Conservation (phyloP, 2,797 vertebrate genomes). For the Sebastes steindachneri region DNA sequence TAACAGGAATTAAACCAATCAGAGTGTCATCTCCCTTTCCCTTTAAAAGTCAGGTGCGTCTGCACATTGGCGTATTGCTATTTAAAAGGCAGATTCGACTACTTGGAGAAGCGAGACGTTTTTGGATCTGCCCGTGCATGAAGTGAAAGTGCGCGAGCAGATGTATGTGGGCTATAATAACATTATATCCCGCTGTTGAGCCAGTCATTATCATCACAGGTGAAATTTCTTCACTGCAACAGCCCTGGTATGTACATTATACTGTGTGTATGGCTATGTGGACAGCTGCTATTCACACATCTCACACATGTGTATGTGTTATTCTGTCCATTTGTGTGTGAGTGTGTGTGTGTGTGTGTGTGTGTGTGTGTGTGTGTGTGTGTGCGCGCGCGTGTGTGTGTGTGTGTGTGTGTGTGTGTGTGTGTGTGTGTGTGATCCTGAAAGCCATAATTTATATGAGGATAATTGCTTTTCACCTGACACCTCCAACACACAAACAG, state of each 20-base stretch:
- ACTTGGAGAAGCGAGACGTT: no score
- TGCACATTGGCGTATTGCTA: no score
- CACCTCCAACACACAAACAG: conserved; percentile 33
- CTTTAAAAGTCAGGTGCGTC: no score
- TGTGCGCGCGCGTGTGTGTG: background rate
- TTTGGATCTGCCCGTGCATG: no score
- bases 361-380: background rate
- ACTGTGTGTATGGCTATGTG: background rate
- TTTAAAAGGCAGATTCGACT: no score
- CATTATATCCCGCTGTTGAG: no score
- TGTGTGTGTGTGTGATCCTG: background rate
- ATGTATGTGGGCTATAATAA: no score
- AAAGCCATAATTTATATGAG: conserved; percentile 31
- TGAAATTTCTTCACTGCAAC: no score
- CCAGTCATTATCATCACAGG: no score
- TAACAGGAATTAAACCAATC: no score
- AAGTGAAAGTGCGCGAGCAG: no score
- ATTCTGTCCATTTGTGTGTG: background rate
- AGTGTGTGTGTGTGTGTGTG: background rate
- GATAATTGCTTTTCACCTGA: conserved; percentile 55
- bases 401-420: background rate
- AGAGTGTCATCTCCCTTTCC: no score
- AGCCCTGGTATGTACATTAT: background rate
- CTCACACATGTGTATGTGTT: background rate
- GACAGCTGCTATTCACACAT: background rate